phyloP scores from a whole-genome alignment of 2,113 vertebrate species.

The Protobothrops flavoviridis region DNA sequence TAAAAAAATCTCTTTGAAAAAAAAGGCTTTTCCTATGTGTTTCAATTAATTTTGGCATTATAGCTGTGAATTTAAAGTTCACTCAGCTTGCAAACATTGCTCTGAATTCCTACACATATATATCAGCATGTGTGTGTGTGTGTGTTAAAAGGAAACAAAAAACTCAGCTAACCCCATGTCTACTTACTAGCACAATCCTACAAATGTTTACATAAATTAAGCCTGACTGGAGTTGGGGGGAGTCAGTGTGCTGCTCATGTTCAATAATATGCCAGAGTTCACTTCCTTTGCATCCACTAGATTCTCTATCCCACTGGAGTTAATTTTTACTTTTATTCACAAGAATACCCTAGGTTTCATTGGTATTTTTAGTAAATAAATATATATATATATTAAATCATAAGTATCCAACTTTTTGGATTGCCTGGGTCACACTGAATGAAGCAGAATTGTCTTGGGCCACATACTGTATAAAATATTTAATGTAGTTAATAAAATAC shows the following conservation, averaged over 20 bases:
- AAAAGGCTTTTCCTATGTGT: slow-evolving; percentile 2
- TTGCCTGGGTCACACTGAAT: not conserved
- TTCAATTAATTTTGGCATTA: not conserved
- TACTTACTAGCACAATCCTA: not conserved
- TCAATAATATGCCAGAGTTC: not conserved
- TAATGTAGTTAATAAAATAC: not conserved
- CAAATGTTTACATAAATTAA: not conserved
- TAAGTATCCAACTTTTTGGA: not conserved
- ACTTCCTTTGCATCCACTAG: not conserved
- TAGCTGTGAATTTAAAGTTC: not conserved
- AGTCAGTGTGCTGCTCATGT: not conserved
- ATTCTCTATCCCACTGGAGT: not conserved
- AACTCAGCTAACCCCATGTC: not conserved
- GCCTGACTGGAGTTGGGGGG: not conserved
- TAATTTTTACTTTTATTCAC: not conserved
- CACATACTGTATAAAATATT: not conserved
- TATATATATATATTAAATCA: not conserved
- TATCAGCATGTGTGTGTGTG: not conserved
- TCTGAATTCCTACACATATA: not conserved
- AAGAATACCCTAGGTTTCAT: not conserved
- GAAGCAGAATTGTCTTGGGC: not conserved
- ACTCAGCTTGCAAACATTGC: not conserved
- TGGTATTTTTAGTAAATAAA: not conserved
- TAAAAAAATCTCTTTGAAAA: not conserved
- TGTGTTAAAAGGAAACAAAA: not conserved